A percentile compares a stretch with the other conserved stretches of the same genome.
Evolutionary conservation across 2,113 vertebrate species (phyloP).

Genomic region (Rhinopithecus roxellana): DNA sequence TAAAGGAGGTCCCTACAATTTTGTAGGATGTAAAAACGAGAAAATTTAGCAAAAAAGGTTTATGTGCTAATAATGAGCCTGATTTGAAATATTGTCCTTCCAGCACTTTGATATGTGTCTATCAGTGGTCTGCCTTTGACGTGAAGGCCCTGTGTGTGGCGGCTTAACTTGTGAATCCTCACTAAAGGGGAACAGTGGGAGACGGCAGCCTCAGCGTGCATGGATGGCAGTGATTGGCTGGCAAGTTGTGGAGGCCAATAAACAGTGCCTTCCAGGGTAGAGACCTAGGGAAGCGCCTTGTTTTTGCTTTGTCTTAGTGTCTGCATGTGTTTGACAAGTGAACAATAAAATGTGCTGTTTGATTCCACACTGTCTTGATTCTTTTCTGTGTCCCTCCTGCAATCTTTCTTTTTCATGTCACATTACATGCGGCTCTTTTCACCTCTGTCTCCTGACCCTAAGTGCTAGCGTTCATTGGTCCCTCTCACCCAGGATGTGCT

Average conservation of each 20-base stretch:
- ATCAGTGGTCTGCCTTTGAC: slow-evolving; percentile 51
- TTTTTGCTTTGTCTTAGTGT: slow-evolving; percentile 47
- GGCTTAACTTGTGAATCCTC: slow-evolving; percentile 4
- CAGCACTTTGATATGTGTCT: slow-evolving; percentile 47
- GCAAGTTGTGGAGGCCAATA: not conserved
- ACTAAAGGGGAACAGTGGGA: slow-evolving; percentile 62
- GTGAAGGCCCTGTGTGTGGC: slow-evolving; percentile 28
- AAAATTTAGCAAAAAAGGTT: not conserved
- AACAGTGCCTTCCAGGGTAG: slow-evolving; percentile 32
- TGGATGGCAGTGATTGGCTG: not conserved
- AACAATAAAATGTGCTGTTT: slow-evolving; percentile 63
- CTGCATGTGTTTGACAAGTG: slow-evolving; percentile 49
- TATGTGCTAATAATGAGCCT: slow-evolving; percentile 31
- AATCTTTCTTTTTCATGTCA: slow-evolving; percentile 54
- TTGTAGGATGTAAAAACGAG: slow-evolving; percentile 42
- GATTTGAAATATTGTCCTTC: slow-evolving; percentile 12
- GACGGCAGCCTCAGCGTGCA: not conserved
- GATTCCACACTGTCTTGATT: slow-evolving; percentile 53
- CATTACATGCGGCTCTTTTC: slow-evolving; percentile 44
- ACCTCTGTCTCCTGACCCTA: slow-evolving; percentile 55
- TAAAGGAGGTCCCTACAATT: slow-evolving; percentile 67
- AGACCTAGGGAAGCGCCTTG: not conserved
- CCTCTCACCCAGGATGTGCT: slow-evolving; percentile 54
- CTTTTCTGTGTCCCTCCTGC: slow-evolving; percentile 48
- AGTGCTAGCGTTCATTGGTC: slow-evolving; percentile 27